phyloP scores from a whole-genome alignment of 2,888 invertebrate genomes.

The Apodemia duryi region DNA sequence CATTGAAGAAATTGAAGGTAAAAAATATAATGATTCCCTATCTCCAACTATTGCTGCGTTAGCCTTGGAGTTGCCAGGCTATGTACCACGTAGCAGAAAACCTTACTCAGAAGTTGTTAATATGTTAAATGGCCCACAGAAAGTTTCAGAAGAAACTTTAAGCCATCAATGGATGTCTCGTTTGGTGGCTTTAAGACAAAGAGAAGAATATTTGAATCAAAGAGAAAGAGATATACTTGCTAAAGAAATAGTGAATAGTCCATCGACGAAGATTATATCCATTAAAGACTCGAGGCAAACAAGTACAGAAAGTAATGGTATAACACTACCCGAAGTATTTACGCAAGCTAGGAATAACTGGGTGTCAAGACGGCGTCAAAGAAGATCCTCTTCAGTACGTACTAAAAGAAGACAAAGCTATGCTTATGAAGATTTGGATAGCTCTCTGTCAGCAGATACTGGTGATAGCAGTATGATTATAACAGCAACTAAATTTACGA shows the following conservation, averaged over 20 bases:
- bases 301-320: conserved; percentile 52
- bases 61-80: conserved; percentile 70
- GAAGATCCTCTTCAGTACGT: conserved; percentile 48
- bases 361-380: conserved; percentile 48
- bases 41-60: conserved; percentile 70
- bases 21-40: conserved; percentile 40
- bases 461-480: conserved; percentile 75
- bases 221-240: conserved; percentile 69
- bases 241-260: conserved; percentile 66
- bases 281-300: conserved; percentile 38
- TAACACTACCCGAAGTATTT: conserved; percentile 62
- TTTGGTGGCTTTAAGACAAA: conserved; percentile 69
- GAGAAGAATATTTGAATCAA: conserved; percentile 72
- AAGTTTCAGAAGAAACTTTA: conserved; percentile 75
- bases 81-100: conserved; percentile 60
- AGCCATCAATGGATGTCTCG: conserved; percentile 79
- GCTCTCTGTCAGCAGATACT: conserved; percentile 78
- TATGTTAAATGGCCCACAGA: conserved; percentile 57
- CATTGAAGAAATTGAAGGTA: conserved; percentile 36
- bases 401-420: conserved; percentile 54
- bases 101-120: conserved; percentile 49
- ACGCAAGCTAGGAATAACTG: conserved; percentile 39
- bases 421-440: conserved; percentile 77
- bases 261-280: conserved; percentile 49
- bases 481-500: conserved; percentile 74